Evolutionary conservation across 2,888 invertebrate species (phyloP), one percentile per base, ranked within the genome.

Genomic region (Apotomis turbidana): DNA sequence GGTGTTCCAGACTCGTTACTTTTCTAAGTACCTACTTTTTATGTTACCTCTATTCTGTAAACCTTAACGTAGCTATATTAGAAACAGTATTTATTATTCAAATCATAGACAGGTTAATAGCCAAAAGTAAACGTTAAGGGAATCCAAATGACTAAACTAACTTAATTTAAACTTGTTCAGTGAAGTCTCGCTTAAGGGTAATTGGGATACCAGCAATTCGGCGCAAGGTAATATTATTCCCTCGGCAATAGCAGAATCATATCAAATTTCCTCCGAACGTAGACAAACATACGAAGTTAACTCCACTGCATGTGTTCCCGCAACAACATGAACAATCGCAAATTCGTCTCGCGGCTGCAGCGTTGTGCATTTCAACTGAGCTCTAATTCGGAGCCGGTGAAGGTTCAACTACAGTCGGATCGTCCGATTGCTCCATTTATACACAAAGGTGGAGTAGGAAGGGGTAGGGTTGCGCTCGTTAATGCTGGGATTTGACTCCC

Each of bases 301-400:
- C 59, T 61, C 51, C 41, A 57, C 46, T 60, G 60, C 60, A 66
- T 51, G 62, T 63, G 63, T 59, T 63, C 68, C 67, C 57, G 62
- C 66, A 62, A 66, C 61, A 73, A 52, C 44, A 61, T 55, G 61
- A 69, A 73, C 71, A 58, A 58, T 74, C 46, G 59, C 74, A 62
- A 57, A 73, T 68, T 67, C 58, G 62, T 71, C 62, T 74, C 62
- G 70, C 52, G 74, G 70, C 66, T 74, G 74, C 69, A 63, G 51
- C 62, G 63, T 52, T 62, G 60, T 73, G 73, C 70, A 70, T 69
- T 61, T 64, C 57, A 61, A 51, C 44, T 36, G 71, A 38, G 68
- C 13, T 27, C 63, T 54, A 57, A 59, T 72, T 72, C 58, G 38
- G 55, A 68, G 54, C 61, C 46, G 44, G 27, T 41, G 57, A 27